phyloP scores from a whole-genome alignment of 1,140 invertebrate species.

The Oryctes rhinoceros region DNA sequence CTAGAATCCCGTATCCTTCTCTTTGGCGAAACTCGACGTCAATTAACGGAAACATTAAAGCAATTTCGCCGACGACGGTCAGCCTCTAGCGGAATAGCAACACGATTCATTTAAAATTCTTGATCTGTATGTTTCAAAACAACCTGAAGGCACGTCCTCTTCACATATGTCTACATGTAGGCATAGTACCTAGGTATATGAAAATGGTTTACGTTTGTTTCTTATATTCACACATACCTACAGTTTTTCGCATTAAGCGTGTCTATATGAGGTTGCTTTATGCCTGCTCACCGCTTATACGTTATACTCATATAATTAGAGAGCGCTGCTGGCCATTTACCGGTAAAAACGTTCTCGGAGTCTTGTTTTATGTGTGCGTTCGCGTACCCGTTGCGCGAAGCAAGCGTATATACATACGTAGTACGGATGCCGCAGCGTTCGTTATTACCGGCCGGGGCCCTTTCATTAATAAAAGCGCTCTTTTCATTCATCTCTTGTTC shows the following conservation, averaged over 20 bases:
- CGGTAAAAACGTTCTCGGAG: constrained; percentile 1
- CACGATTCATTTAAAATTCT: not conserved
- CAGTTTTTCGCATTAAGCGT: not conserved
- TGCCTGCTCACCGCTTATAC: not conserved
- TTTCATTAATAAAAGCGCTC: constrained; percentile 7
- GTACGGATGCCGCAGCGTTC: constrained; percentile 1
- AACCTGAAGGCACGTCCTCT: too few relatives aligned
- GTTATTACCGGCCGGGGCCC: not conserved
- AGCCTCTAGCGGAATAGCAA: not conserved
- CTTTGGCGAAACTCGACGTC: not conserved
- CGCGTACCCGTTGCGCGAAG: not conserved
- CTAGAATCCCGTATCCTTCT: not conserved
- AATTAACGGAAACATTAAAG: constrained; percentile 29
- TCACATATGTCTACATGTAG: too few relatives aligned
- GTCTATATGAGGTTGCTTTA: not conserved
- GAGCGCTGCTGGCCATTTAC: not conserved
- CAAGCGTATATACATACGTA: not conserved
- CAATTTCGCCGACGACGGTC: not conserved
- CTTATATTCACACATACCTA: not conserved
- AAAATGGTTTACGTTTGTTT: too few relatives aligned
- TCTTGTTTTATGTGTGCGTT: not conserved
- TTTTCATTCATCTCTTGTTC: constrained; percentile 10
- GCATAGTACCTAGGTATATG: too few relatives aligned
- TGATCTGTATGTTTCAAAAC: too few relatives aligned
- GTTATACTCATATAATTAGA: constrained; percentile 8